Evolutionary conservation across 2,113 vertebrate species (phyloP).

Genomic region (Amazona vittata): DNA sequence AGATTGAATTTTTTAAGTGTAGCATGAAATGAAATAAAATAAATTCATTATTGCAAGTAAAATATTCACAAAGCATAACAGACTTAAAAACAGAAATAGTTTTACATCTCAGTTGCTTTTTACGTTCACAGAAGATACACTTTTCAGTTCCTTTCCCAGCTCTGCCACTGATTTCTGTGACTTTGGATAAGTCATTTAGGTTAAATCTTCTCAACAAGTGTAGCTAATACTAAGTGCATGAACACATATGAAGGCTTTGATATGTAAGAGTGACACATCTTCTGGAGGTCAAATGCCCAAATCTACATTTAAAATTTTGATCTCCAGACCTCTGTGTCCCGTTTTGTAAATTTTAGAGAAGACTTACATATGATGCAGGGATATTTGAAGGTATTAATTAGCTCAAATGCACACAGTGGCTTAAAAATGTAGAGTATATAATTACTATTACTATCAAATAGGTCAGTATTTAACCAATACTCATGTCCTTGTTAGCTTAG

Average conservation of each 20-base stretch:
- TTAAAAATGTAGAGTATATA: conserved; percentile 6
- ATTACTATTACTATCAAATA: not conserved
- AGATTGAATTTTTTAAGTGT: not conserved
- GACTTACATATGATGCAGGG: not conserved
- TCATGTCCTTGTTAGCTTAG: not conserved
- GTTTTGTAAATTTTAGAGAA: not conserved
- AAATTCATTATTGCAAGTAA: not conserved
- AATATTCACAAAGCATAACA: not conserved
- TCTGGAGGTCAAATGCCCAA: not conserved
- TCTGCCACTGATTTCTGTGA: not conserved
- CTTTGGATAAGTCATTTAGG: not conserved
- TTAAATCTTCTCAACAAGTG: not conserved
- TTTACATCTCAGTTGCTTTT: not conserved
- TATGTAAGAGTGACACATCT: not conserved
- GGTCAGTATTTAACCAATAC: not conserved
- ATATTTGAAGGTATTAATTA: conserved; percentile 16
- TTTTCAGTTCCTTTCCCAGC: not conserved
- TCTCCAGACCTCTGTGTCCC: not conserved
- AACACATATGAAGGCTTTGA: not conserved
- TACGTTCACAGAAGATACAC: not conserved
- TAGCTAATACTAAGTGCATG: not conserved
- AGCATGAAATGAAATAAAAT: not conserved
- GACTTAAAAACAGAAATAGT: not conserved
- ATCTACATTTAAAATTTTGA: conserved; percentile 27
- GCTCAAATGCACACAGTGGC: not conserved